Base-by-base conservation (phyloP, 1,140 invertebrate species). In the Bathynomus jamesi region DNA sequence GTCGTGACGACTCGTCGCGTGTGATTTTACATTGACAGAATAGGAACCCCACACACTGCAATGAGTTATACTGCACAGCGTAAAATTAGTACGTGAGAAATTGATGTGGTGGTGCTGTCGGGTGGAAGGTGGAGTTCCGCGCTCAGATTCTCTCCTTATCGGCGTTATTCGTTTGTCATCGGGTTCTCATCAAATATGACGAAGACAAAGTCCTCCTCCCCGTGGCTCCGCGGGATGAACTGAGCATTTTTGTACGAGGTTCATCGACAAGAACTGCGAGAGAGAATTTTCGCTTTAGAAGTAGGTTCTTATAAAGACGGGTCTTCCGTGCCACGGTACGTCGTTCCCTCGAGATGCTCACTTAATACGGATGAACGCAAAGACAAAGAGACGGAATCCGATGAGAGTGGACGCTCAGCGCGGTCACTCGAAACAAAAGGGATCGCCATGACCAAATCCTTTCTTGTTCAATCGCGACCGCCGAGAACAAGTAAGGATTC, bases 401-500 rank as follows among this genome's bases (percentile, higher is more conserved):
- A 74, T 74, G 72, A 74, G 68, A 69, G 68, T 67, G 72, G 72
- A 74, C 72, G 67, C 70, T 74, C 70, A 68, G 72, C 70, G 72
- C 70, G 72, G 72, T 74, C 72, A 74, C 68, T 74, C 68, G 72
- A 74, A 74, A 74, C 72, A 74, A 74, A 74, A 74, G 72, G 72
- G 72, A 74, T 74, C 72, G 68, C 65, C 67, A 74, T 67, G 68
- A 69, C 29, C 63, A 70, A 74, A 74, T 70, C 69, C 72, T 46
- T 63, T 32, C 61, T 53, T 53, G 63, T 74, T 69, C 72, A 70
- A 73, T 74, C 67, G 68, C 64, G 62, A 67, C 70, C 40, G 40
- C 21, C 13, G 5, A 40, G 32, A 53, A 53, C 40, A 53, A 3
- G 5, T 53, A 53, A 53, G 40, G 40, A 53, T 53, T 53, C 40